A percentile compares a stretch with the other conserved stretches of the same genome.
phyloP scores from a whole-genome alignment of 1,140 invertebrate species.

The Platyura marginata region DNA sequence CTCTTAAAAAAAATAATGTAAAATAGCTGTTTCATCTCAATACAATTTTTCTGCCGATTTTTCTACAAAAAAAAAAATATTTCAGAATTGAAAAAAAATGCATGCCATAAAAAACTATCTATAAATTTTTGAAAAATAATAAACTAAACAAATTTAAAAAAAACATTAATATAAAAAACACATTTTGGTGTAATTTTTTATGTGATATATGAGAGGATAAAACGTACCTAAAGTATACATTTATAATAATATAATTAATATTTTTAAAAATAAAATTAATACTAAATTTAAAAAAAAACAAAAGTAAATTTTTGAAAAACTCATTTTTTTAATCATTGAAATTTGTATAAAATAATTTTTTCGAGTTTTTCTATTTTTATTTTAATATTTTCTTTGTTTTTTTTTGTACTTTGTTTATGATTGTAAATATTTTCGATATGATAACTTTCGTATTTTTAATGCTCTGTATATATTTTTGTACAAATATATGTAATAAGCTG shows the following conservation, averaged over 20 bases:
- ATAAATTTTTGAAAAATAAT: neutral
- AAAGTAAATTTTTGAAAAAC: no score
- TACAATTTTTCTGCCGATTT: neutral
- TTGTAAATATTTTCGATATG: no score
- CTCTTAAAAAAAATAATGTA: neutral
- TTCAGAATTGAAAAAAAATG: neutral
- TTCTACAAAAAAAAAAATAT: neutral
- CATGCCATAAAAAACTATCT: neutral
- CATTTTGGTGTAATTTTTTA: neutral
- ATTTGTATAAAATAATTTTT: no score
- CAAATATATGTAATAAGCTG: no score
- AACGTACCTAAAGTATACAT: neutral
- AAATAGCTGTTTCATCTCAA: neutral
- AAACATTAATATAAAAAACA: neutral
- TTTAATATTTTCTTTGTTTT: no score
- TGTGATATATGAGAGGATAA: neutral
- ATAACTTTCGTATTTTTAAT: no score
- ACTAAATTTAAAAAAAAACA: no score
- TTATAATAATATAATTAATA: neutral
- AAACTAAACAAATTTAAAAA: neutral
- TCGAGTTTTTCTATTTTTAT: no score
- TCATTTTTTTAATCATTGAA: no score
- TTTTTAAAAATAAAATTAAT: neutral
- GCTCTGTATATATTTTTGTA: no score
- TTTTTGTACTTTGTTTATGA: no score